A percentile compares a stretch with the other conserved stretches of the same genome.
phyloP scores from a whole-genome alignment of 1,140 invertebrate genomes.

The Tetramorium simillimum region DNA sequence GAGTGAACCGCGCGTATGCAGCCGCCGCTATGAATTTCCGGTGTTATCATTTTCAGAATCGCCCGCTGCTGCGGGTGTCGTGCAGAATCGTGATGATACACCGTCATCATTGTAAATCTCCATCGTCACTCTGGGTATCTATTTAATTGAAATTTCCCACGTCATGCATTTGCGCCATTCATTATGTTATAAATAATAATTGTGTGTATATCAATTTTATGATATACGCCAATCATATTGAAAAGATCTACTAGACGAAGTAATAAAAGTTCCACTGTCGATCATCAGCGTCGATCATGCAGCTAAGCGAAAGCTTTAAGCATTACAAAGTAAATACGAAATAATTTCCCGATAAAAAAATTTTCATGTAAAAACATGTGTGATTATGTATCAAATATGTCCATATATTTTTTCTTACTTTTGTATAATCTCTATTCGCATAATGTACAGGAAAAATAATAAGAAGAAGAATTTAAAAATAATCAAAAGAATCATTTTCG shows the following conservation, averaged over 20 bases:
- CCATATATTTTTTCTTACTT: no score
- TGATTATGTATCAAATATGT: no score
- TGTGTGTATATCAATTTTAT: conserved; percentile 69
- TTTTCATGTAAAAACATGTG: no score
- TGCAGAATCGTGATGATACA: neutral
- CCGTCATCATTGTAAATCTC: conserved; percentile 10
- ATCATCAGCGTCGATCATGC: neutral
- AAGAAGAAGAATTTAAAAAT: no score
- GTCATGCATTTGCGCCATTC: conserved; percentile 28
- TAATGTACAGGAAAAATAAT: no score
- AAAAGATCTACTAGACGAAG: neutral
- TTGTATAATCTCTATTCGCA: no score
- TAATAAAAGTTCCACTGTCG: neutral
- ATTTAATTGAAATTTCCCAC: conserved; percentile 58
- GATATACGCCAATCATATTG: conserved; percentile 22
- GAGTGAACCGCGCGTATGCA: conserved; percentile 44
- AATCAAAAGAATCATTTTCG: no score
- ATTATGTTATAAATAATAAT: conserved; percentile 51
- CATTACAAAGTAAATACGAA: neutral
- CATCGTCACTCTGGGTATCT: conserved; percentile 25
- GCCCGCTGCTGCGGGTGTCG: conserved; percentile 38
- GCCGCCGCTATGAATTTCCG: conserved; percentile 61
- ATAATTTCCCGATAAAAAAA: no score
- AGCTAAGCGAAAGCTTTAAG: neutral
- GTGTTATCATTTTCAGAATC: conserved; percentile 59